These are phyloP conservation scores for Torymus tubicola DNA, from an alignment of 2,888 invertebrate genomes.

Conservation along the genomic window DNA sequence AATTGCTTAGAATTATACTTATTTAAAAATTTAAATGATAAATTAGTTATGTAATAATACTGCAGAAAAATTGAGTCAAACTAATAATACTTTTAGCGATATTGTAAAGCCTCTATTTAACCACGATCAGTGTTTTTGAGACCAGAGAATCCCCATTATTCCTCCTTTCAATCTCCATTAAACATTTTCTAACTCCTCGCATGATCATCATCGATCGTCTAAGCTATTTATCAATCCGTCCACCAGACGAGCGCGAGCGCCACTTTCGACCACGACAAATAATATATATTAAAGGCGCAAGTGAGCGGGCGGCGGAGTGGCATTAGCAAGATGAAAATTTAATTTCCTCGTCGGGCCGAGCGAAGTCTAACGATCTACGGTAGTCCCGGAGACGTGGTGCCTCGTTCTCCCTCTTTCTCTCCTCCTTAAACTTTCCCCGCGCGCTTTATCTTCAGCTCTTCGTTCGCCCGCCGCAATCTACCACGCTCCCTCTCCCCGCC, in stretches of 20 bases:
- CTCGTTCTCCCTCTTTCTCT: not conserved
- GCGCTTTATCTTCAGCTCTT: constrained; percentile 52
- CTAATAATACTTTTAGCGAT: too few species aligned
- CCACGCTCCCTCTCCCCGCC: constrained; percentile 12
- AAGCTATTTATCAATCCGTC: constrained; percentile 21
- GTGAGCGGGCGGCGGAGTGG: constrained; percentile 14
- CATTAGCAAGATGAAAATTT: constrained; percentile 58
- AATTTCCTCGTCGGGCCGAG: constrained; percentile 49
- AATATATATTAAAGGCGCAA: constrained; percentile 8
- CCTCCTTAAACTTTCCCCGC: constrained; percentile 46
- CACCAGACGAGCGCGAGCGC: not conserved
- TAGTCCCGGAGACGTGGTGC: constrained; percentile 41
- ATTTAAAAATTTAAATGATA: too few species aligned
- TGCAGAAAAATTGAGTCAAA: too few species aligned
- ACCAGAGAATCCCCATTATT: too few species aligned
- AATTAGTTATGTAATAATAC: too few species aligned
- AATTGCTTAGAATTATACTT: too few species aligned
- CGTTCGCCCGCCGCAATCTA: constrained; percentile 39
- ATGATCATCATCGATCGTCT: constrained; percentile 15
- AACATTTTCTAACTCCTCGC: not conserved
- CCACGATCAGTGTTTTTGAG: too few species aligned
- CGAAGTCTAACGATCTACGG: constrained; percentile 56
- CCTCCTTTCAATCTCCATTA: too few species aligned
- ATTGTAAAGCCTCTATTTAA: too few species aligned
- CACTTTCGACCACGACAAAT: constrained; percentile 13